phyloP scores from a whole-genome alignment of 92 coral and sea anemone genomes.

The Umimayanthus kanabou region DNA sequence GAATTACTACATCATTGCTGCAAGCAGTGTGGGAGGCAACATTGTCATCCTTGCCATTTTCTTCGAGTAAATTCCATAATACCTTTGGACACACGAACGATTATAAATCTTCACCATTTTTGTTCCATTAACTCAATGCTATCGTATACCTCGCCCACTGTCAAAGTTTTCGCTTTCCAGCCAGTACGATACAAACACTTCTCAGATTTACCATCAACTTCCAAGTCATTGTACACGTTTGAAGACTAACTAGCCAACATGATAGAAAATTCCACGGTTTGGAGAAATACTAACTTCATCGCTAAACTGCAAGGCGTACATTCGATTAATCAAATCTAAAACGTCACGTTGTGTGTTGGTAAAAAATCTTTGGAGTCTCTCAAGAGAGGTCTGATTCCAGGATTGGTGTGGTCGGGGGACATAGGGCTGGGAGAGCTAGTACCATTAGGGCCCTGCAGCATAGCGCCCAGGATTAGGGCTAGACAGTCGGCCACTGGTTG shows the following conservation, averaged over 20 bases:
- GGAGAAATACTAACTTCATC: neutral
- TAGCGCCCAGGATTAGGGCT: slow-evolving; percentile 84
- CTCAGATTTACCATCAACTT: neutral
- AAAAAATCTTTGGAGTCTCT: slow-evolving; percentile 28
- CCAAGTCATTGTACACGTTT: neutral
- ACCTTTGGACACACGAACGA: neutral
- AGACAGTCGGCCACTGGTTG: slow-evolving; percentile 95
- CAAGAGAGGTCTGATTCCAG: slow-evolving; percentile 21
- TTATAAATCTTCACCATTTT: neutral
- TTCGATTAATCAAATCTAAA: slow-evolving; percentile 7
- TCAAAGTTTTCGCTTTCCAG: neutral
- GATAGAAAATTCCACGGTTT: neutral
- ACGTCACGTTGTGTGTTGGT: slow-evolving; percentile 43
- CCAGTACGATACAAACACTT: neutral
- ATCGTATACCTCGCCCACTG: neutral
- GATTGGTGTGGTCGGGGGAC: slow-evolving; percentile 35
- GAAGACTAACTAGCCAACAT: neutral
- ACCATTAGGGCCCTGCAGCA: slow-evolving; percentile 66
- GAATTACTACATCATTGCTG: neutral
- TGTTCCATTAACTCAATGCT: neutral
- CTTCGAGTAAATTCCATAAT: neutral
- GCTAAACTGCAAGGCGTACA: neutral
- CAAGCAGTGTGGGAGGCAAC: neutral
- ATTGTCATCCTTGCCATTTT: neutral
- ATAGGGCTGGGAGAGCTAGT: slow-evolving; percentile 35